Base-by-base conservation (phyloP, 64 coral and sea anemone species). In the Dendronephthya gigantea region DNA sequence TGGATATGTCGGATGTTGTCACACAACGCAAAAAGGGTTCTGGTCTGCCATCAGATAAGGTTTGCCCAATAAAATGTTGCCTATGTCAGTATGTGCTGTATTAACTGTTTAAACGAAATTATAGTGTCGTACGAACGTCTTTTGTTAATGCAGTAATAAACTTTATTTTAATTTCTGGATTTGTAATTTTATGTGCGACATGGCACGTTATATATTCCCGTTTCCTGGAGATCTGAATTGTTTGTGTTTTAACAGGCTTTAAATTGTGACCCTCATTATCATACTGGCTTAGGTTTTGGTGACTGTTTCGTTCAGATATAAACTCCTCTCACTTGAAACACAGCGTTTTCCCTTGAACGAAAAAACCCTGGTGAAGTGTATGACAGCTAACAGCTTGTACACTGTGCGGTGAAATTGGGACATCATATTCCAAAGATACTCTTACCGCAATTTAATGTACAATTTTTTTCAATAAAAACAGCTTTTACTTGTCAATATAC, bases 191-290 rank as follows among this genome's bases (percentile, higher is more conserved):
- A n/a, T 22, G 55, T 62, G 55, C 55, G 55, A 5, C 55, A 62
- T 22, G 55, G 25, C 55, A 62, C 55, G 19, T 62, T 62, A 45
- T 79, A 36, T 79, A 35, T 66, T 29, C 36, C 72, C 72, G 72
- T 79, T 79, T 79, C 72, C 72, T 79, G 36, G 72, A 79, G 72
- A 79, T 79, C 36, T 79, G 55, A 62, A 79, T 35, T 79, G 68
- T 74, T 74, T 74, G 29, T 79, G 29, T 79, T 79, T 62, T 62
- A 62, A 62, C 55, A 62, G 55, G 55, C 19, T 62, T 15, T 62
- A 27, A 62, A 62, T 62, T 62, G 55, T 62, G 19, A 23, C 6
- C 25, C 6, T 62, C 55, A 62, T 62, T 62, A 27, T n/a, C 55
- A 62, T 62, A 19, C 3, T 23, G 1, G 55, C 16, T 62, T n/a